Percentiles rank a stretch among this genome's conserved stretches.
These are phyloP conservation scores for Apamea anceps DNA, from an alignment of 2,888 invertebrate species.

Conservation along the genomic window DNA sequence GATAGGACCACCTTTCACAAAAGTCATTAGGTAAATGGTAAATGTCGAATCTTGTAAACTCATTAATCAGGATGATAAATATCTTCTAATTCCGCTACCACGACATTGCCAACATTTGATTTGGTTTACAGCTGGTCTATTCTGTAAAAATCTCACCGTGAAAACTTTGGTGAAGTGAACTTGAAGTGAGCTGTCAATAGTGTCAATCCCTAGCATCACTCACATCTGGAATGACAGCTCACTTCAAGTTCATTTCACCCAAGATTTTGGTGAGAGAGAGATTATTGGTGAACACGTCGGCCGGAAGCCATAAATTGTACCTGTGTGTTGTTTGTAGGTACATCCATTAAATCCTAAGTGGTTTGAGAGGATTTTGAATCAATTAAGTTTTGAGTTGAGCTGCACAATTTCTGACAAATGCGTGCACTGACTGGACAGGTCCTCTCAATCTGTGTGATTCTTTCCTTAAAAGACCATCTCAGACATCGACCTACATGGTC, in stretches of 20 bases:
- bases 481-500: too few species aligned
- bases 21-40: conserved; percentile 11
- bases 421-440: too few species aligned
- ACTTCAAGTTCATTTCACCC: too few species aligned
- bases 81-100: neutral
- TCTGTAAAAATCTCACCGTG: neutral
- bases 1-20: conserved; percentile 12
- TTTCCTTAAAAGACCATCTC: too few species aligned
- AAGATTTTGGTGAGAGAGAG: too few species aligned
- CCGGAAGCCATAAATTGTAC: neutral
- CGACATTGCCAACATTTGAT: neutral
- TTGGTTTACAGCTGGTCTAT: neutral
- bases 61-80: conserved; percentile 17
- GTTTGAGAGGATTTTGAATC: conserved; percentile 14
- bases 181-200: neutral
- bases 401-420: too few species aligned
- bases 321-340: neutral
- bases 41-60: conserved; percentile 1
- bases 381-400: too few species aligned
- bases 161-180: neutral
- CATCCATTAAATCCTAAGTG: conserved; percentile 17
- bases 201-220: too few species aligned
- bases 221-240: too few species aligned
- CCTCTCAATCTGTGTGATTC: too few species aligned
- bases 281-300: too few species aligned